These are phyloP conservation scores for Picathartes gymnocephalus DNA, from an alignment of 2,113 vertebrate genomes.

Conservation along the genomic window DNA sequence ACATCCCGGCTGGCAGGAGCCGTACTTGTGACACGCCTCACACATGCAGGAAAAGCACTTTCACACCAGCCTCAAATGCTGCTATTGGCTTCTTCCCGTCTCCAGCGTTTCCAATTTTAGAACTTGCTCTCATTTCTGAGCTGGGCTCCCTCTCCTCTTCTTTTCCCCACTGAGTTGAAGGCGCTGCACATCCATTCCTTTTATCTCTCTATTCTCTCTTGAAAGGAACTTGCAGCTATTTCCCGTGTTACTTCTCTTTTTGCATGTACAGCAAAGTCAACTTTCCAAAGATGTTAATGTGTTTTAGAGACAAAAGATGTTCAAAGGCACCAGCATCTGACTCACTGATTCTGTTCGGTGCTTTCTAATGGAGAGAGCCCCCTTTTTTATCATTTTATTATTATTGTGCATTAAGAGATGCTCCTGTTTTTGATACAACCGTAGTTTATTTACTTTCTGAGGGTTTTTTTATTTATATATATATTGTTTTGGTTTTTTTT, in stretches of 20 bases:
- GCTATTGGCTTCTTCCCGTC: neutral
- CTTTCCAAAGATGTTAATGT: neutral
- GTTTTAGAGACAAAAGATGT: neutral
- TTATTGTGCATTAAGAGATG: neutral
- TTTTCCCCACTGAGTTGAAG: neutral
- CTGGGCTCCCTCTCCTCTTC: neutral
- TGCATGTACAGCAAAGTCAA: neutral
- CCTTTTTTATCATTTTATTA: neutral
- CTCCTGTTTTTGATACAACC: neutral
- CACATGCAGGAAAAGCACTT: neutral
- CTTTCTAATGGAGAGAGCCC: neutral
- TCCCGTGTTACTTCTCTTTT: neutral
- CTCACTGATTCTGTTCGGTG: neutral
- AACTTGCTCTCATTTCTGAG: neutral
- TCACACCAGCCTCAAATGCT: neutral
- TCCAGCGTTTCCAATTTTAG: conserved; percentile 17
- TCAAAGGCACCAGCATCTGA: neutral
- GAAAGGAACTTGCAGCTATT: neutral
- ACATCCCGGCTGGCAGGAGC: neutral
- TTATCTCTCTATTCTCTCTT: neutral
- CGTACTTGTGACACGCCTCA: neutral
- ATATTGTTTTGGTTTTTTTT: no score
- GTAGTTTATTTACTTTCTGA: neutral
- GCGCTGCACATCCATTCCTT: neutral
- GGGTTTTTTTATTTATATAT: neutral